These are phyloP conservation scores for Aurelia aurita DNA, from an alignment of 30 jellyfish, hydroid and myxozoan genomes.

Conservation along the genomic window DNA sequence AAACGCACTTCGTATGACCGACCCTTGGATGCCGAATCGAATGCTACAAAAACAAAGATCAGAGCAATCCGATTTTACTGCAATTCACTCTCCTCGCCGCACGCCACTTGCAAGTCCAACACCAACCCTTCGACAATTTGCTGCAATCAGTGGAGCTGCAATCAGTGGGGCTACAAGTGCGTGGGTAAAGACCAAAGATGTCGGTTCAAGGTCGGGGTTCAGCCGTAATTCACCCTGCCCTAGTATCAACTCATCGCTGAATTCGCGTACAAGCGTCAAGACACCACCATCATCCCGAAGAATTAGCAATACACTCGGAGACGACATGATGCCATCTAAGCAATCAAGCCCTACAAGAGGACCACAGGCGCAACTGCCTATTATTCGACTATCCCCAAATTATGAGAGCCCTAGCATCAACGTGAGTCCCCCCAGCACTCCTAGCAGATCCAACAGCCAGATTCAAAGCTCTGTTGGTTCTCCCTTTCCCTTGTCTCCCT, in stretches of 20 bases:
- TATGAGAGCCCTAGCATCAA: slow-evolving; percentile 83
- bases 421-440: slow-evolving; percentile 90
- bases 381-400: slow-evolving; percentile 53
- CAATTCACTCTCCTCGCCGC: slow-evolving; percentile 68
- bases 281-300: slow-evolving; percentile 53
- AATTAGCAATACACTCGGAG: slow-evolving; percentile 28
- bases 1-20: slow-evolving; percentile 79
- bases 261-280: slow-evolving; percentile 64
- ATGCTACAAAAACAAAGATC: slow-evolving; percentile 66
- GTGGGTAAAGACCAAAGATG: slow-evolving; percentile 30
- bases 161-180: slow-evolving; percentile 34
- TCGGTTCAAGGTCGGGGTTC: slow-evolving; percentile 20
- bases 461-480: slow-evolving; percentile 71
- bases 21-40: slow-evolving; percentile 73
- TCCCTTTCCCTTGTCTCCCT: slow-evolving; percentile 69
- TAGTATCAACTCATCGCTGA: slow-evolving; percentile 61
- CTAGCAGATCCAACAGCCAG: slow-evolving; percentile 72
- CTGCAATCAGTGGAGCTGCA: slow-evolving; percentile 37
- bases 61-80: slow-evolving; percentile 54
- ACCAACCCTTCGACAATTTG: slow-evolving; percentile 54
- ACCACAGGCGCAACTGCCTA: slow-evolving; percentile 64
- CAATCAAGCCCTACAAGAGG: slow-evolving; percentile 60
- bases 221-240: slow-evolving; percentile 67
- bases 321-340: slow-evolving; percentile 32
- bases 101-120: slow-evolving; percentile 81